Base-by-base conservation (phyloP, 2,888 invertebrate species). In the Megaustenia siamemsis region DNA sequence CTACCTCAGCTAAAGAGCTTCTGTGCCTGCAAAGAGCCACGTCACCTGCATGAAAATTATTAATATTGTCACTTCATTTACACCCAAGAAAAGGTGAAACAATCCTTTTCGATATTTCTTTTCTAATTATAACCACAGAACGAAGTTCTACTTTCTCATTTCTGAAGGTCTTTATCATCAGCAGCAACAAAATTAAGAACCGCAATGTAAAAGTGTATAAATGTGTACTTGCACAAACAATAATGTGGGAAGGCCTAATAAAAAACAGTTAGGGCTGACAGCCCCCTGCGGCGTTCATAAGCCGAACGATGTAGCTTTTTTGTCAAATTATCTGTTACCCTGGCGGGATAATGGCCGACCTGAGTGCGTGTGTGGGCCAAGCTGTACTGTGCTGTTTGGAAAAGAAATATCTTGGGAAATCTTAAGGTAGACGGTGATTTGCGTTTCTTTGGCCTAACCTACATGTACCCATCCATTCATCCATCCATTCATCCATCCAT, bases 291-390 rank as follows among this genome's bases (percentile, higher is more conserved):
- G 71, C 28, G 43, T n/a, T 73, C 15, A 28, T n/a, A 45, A 28
- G 71, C 28, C n/a, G 45, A 28, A 45, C 43, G n/a, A 12, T 43
- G 45, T 73, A n/a, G 43, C n/a, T 73, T 45, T 73, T 73, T 73
- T 73, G 71, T 73, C 71, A 73, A 28, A 73, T 73, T 73, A 73
- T 73, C 45, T 45, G 71, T 45, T n/a, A 28, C 38, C 71, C 71
- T 28, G 71, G 24, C n/a, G 71, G 6, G 45, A 73, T 73, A 45
- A 43, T 73, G 71, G 43, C 28, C 43, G 71, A 73, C 45, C 71
- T 73, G 28, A 45, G 45, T 28, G 45, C 21, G 71, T 43, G 71
- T 73, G 71, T 45, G 71, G 45, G 12, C 45, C 71, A 3, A 28
- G 28, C 5, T 3, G 6, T 8, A 45, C 28, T 45, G 6, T 43